Conservation (phyloP, 2,113 vertebrate species). For the Gallinago paraguaiae region DNA sequence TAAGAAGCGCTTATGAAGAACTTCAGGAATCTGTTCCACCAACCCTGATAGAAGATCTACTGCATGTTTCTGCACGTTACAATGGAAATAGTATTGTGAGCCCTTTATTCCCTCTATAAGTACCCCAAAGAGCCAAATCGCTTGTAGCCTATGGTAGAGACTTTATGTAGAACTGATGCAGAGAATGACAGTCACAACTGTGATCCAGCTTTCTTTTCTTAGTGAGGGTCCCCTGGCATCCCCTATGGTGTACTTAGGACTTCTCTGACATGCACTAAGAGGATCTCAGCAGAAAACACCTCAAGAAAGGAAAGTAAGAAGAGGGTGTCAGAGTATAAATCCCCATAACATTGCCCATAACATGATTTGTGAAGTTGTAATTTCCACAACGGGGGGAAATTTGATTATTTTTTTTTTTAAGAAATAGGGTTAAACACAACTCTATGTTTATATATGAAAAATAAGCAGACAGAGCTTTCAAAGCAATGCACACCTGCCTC, state of each 20-base stretch:
- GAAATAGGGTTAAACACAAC: background rate
- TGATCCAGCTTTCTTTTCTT: background rate
- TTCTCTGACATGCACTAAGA: background rate
- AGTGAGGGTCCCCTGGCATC: background rate
- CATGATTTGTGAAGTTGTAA: background rate
- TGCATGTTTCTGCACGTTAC: background rate
- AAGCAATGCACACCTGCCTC: background rate
- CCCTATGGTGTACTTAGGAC: background rate
- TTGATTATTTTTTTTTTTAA: background rate
- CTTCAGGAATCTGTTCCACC: background rate
- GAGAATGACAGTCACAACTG: background rate
- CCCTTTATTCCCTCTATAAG: background rate
- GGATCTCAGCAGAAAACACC: background rate
- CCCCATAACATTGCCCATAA: background rate
- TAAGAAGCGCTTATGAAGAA: background rate
- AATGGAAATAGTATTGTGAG: background rate
- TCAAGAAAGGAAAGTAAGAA: background rate
- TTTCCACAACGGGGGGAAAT: background rate
- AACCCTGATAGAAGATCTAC: background rate
- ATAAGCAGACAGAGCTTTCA: background rate
- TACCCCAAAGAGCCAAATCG: background rate
- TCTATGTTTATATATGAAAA: background rate
- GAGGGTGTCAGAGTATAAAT: background rate
- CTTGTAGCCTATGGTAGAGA: background rate
- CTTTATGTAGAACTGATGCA: background rate